These are phyloP conservation scores for Arctocebus calabarensis DNA, from an alignment of 2,797 vertebrate species.

Conservation along the genomic window DNA sequence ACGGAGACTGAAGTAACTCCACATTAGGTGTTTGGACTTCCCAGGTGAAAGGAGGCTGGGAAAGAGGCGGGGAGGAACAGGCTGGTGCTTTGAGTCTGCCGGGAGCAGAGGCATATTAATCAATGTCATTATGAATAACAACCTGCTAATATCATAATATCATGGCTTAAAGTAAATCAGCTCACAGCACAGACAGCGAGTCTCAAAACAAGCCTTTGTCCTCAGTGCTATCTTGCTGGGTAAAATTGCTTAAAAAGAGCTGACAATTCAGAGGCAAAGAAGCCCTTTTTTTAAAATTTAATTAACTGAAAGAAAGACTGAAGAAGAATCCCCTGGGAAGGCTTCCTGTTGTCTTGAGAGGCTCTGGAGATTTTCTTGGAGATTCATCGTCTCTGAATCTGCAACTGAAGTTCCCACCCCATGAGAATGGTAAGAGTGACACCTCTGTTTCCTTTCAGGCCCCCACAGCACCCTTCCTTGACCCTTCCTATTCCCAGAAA, in stretches of 20 bases:
- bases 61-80: neutral
- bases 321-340: neutral
- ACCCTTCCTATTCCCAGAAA: neutral
- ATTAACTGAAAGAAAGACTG: neutral
- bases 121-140: conserved; percentile 13
- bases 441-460: neutral
- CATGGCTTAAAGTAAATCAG: conserved; percentile 50
- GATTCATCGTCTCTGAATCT: neutral
- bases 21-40: neutral
- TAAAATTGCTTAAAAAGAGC: conserved; percentile 22
- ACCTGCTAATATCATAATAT: conserved; percentile 33
- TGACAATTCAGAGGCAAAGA: neutral
- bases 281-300: neutral
- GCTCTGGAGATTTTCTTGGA: neutral
- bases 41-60: neutral
- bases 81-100: conserved; percentile 32
- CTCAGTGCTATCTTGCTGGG: neutral
- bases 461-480: neutral
- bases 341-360: neutral
- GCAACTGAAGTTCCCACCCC: neutral
- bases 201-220: conserved; percentile 53
- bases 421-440: neutral
- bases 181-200: neutral
- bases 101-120: conserved; percentile 31
- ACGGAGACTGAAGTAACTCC: neutral